Conservation (phyloP, 2,888 invertebrate genomes). For the Lasius platythorax region DNA sequence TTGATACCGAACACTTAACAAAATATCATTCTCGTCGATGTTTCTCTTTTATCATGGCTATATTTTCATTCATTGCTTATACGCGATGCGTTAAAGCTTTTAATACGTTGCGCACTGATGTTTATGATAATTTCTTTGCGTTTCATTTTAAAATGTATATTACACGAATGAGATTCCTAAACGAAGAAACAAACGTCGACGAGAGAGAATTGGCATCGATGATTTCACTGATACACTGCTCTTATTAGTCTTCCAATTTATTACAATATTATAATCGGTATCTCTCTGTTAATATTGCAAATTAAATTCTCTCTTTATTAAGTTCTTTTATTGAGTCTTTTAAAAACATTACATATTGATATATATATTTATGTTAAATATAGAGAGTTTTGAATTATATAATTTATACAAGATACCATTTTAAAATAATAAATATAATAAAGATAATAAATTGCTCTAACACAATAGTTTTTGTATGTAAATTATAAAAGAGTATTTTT, state of each 20-base stretch:
- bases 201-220: not conserved
- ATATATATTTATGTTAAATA: no score
- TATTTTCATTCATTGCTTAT: conserved; percentile 25
- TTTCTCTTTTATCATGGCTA: not conserved
- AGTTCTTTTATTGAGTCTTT: not conserved
- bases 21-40: not conserved
- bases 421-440: no score
- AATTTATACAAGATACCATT: no score
- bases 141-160: not conserved
- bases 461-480: not conserved
- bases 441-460: not conserved
- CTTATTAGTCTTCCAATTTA: no score
- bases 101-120: not conserved
- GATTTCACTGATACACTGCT: no score
- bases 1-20: not conserved
- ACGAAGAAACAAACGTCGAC: not conserved
- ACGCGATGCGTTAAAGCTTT: not conserved
- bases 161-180: not conserved
- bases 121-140: not conserved
- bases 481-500: no score
- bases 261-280: no score
- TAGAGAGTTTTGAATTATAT: no score
- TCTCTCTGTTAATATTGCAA: not conserved
- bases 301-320: not conserved
- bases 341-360: no score